Conservation (phyloP, 2,113 vertebrate genomes). For the Cyphomyrus discorhynchus region DNA sequence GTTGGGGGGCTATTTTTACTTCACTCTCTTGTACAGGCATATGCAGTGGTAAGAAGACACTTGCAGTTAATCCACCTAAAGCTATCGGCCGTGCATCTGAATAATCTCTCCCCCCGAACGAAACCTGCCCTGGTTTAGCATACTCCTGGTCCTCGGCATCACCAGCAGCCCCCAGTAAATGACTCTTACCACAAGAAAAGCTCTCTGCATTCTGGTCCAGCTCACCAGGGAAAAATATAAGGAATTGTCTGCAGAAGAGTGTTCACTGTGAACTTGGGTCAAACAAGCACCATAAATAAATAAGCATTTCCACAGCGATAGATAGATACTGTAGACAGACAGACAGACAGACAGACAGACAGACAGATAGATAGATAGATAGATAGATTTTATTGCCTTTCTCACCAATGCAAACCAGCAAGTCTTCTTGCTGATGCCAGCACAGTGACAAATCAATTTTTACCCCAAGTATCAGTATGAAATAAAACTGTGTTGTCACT, state of each 20-base stretch:
- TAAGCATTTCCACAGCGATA: background rate
- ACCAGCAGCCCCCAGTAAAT: background rate
- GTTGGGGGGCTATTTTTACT: background rate
- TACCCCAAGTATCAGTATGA: background rate
- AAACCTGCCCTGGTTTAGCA: background rate
- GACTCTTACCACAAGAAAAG: background rate
- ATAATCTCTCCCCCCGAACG: background rate
- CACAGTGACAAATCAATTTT: background rate
- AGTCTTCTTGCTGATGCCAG: background rate
- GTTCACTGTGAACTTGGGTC: background rate
- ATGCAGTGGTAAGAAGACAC: conserved; percentile 13
- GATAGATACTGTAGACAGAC: background rate
- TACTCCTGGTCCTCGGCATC: background rate
- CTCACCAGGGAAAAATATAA: background rate
- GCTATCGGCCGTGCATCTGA: background rate
- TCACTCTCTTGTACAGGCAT: background rate
- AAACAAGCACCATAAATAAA: background rate
- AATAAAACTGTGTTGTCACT: background rate
- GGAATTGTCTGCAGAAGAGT: background rate
- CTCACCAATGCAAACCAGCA: background rate
- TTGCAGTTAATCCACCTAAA: background rate
- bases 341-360: background rate
- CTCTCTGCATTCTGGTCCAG: background rate
- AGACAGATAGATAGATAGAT: background rate
- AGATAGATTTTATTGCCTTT: background rate